Percentiles rank a stretch among this genome's conserved stretches.
These are phyloP conservation scores for Triplophysa dalaica DNA, from an alignment of 2,113 vertebrate species.

Conservation along the genomic window DNA sequence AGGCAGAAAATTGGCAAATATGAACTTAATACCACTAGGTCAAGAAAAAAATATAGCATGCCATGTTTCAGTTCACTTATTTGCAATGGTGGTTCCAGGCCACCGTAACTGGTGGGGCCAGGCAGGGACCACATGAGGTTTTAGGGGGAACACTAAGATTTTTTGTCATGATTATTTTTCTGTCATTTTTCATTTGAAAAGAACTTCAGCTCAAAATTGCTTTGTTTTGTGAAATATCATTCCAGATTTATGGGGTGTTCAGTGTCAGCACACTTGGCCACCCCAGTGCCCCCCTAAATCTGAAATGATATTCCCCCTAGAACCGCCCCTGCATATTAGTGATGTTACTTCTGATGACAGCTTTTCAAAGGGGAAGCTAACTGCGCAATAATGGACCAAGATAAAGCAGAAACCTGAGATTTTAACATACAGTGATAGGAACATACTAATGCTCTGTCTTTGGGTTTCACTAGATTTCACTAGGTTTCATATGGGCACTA, in stretches of 20 bases:
- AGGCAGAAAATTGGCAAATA: neutral
- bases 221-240: no score
- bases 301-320: no score
- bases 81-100: neutral
- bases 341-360: neutral
- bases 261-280: no score
- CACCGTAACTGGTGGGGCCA: no score
- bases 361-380: slow-evolving; percentile 7
- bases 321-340: no score
- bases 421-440: slow-evolving; percentile 36
- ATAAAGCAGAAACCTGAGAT: slow-evolving; percentile 37
- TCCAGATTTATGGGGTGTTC: neutral
- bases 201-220: no score
- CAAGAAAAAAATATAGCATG: neutral
- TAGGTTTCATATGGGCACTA: slow-evolving; percentile 13
- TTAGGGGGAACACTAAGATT: no score
- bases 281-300: no score
- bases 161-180: no score
- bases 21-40: neutral
- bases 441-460: slow-evolving; percentile 32
- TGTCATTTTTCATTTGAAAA: no score
- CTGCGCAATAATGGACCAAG: slow-evolving; percentile 23
- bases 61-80: neutral
- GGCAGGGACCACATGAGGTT: no score
- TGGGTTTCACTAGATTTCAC: slow-evolving; percentile 33